Percentiles rank a stretch among this genome's conserved stretches.
Conservation (phyloP, 1,140 invertebrate species). For the Pararge aegeria region DNA sequence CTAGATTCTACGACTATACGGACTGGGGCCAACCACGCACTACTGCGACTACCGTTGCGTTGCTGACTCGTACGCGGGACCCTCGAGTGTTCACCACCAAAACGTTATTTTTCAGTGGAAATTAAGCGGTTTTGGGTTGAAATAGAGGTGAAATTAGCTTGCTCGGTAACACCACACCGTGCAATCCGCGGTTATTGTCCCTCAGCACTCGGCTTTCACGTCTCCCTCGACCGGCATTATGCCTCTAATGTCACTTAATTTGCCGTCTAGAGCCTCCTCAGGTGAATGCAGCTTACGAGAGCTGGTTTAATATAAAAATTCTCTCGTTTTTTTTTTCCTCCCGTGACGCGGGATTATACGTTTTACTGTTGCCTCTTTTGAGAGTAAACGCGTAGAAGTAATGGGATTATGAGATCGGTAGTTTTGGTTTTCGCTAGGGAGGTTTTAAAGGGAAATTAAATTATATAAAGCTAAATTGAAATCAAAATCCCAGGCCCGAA, state of each 20-base stretch:
- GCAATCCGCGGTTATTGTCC: slow-evolving; percentile 48
- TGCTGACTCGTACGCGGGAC: slow-evolving; percentile 35
- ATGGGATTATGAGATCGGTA: slow-evolving; percentile 70
- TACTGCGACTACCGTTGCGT: slow-evolving; percentile 53
- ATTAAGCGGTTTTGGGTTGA: slow-evolving; percentile 32
- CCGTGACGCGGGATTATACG: slow-evolving; percentile 61
- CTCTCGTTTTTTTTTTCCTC: slow-evolving; percentile 57
- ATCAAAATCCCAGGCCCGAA: slow-evolving; percentile 41
- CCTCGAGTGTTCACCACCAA: slow-evolving; percentile 27
- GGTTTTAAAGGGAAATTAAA: slow-evolving; percentile 63
- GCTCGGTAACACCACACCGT: slow-evolving; percentile 18
- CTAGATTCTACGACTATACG: slow-evolving; percentile 29
- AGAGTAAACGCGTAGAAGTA: slow-evolving; percentile 75
- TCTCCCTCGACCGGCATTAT: slow-evolving; percentile 71
- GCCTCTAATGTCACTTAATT: slow-evolving; percentile 78
- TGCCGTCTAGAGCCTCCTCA: slow-evolving; percentile 75
- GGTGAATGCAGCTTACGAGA: slow-evolving; percentile 72
- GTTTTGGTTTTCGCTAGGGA: slow-evolving; percentile 59
- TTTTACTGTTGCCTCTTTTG: slow-evolving; percentile 73
- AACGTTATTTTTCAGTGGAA: slow-evolving; percentile 26
- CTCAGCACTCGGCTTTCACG: slow-evolving; percentile 68
- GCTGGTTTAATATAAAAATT: slow-evolving; percentile 75
- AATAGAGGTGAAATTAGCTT: slow-evolving; percentile 38
- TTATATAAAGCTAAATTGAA: slow-evolving; percentile 50
- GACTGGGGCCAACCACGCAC: slow-evolving; percentile 37